phyloP scores from a whole-genome alignment of 2,797 vertebrate genomes.

The Rhynchonycteris naso region DNA sequence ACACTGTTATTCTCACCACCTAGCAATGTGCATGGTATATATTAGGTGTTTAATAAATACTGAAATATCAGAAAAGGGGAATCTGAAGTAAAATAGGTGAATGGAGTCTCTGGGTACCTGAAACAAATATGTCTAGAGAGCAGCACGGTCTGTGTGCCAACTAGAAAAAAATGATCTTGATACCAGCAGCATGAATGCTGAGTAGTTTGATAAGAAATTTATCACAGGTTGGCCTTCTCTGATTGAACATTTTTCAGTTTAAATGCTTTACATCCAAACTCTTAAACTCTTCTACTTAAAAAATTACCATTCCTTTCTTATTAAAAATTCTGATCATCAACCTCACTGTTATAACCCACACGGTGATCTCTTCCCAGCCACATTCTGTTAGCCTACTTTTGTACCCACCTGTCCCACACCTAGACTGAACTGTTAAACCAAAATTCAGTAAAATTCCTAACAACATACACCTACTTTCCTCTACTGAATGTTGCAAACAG shows the following conservation, averaged over 20 bases:
- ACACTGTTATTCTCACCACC: not conserved
- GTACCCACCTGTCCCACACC: not conserved
- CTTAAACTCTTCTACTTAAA: not conserved
- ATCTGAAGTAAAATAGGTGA: not conserved
- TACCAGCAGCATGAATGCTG: not conserved
- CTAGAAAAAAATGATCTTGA: not conserved
- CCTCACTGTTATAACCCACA: not conserved
- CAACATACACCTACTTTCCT: not conserved
- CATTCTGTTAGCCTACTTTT: not conserved
- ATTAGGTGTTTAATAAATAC: not conserved
- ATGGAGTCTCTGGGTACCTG: not conserved
- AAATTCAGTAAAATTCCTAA: not conserved
- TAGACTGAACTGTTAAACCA: not conserved
- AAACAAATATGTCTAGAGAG: not conserved
- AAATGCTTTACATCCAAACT: not conserved
- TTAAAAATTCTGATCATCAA: not conserved
- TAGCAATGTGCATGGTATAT: not conserved
- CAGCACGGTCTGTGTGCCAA: not conserved
- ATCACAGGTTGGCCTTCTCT: not conserved
- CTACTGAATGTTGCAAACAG: not conserved
- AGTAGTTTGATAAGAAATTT: not conserved
- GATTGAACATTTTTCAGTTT: not conserved
- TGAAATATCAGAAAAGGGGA: not conserved
- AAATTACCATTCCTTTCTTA: not conserved
- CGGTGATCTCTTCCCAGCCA: not conserved